Evolutionary conservation across 2,113 vertebrate species (phyloP).

Genomic region (Equus przewalskii): DNA sequence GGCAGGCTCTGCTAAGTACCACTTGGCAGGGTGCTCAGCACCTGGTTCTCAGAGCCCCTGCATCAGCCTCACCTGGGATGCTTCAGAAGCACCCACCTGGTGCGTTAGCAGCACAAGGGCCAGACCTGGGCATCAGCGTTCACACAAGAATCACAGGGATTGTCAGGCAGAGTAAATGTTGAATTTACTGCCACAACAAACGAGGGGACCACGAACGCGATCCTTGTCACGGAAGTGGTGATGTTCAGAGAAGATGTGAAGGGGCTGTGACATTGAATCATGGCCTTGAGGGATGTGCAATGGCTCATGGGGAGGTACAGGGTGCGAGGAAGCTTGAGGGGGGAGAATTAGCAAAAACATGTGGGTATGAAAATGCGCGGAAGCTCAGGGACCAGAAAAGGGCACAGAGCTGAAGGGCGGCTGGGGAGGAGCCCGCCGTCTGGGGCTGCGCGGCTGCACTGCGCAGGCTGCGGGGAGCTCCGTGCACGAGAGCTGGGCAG

Average conservation of each 20-base stretch:
- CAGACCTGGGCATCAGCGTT: accelerated
- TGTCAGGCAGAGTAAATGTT: accelerated
- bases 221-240: accelerated
- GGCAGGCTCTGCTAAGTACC: no score
- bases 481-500: accelerated
- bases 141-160: neutral
- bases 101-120: accelerated
- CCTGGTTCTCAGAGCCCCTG: accelerated
- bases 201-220: accelerated
- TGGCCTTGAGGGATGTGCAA: neutral
- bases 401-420: neutral
- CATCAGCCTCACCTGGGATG: accelerated
- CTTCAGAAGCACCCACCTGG: accelerated
- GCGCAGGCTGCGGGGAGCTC: neutral
- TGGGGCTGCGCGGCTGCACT: accelerated
- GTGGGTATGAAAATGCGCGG: accelerated
- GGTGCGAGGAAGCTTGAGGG: neutral
- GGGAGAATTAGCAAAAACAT: neutral
- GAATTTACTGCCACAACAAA: accelerated
- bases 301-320: neutral
- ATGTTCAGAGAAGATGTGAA: neutral
- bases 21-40: accelerated
- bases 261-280: accelerated
- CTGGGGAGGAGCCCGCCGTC: accelerated
- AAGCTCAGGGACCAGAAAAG: accelerated